Evolutionary conservation across 2,888 invertebrate genomes (phyloP).

Genomic region (Drepana falcataria): DNA sequence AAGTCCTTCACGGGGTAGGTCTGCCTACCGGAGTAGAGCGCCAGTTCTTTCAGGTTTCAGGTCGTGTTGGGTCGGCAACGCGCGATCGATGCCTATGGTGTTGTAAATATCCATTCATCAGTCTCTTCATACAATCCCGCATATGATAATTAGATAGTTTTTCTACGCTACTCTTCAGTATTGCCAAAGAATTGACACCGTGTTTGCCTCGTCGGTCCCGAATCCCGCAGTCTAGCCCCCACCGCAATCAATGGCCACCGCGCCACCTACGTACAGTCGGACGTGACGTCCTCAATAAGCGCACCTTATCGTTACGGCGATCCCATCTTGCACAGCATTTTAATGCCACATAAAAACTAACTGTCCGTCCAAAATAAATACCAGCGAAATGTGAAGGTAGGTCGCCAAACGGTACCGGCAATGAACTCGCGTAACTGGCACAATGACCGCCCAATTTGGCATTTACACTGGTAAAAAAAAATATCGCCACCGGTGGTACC

Average conservation of each 20-base stretch:
- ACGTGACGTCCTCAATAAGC: conserved; percentile 35
- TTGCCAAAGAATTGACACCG: no score
- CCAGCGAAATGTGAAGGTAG: conserved; percentile 71
- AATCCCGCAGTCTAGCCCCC: no score
- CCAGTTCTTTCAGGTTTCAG: no score
- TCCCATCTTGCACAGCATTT: conserved; percentile 61
- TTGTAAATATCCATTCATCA: no score
- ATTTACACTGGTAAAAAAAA: conserved; percentile 60
- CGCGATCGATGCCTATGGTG: no score
- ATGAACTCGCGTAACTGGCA: conserved; percentile 57
- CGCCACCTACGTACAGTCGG: conserved; percentile 3
- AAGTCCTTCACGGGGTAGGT: no score
- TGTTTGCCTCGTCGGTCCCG: no score
- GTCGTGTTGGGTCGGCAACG: no score
- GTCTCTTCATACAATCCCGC: no score
- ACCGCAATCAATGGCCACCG: background rate
- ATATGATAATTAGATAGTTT: no score
- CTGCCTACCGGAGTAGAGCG: no score
- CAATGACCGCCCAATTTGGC: conserved; percentile 59
- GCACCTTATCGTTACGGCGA: conserved; percentile 44
- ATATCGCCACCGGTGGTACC: conserved; percentile 48
- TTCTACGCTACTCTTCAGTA: no score
- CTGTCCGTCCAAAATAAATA: conserved; percentile 65
- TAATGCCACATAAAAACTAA: conserved; percentile 68
- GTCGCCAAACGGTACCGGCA: conserved; percentile 72